phyloP scores from a whole-genome alignment of 1,140 invertebrate genomes.

The Andricus grossulariae region DNA sequence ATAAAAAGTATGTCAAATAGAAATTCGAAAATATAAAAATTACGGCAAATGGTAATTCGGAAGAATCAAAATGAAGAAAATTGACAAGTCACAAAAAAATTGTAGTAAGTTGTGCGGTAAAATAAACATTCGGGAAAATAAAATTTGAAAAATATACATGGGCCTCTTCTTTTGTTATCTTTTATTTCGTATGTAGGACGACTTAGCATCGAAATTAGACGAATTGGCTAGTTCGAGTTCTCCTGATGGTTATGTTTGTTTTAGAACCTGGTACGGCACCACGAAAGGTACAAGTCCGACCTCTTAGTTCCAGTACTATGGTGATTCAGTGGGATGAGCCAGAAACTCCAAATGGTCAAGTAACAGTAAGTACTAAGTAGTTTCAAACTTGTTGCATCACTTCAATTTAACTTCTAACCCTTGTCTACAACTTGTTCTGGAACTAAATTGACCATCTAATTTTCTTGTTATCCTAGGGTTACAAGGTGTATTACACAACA shows the following conservation, averaged over 20 bases:
- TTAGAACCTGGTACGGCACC: slow-evolving; percentile 96
- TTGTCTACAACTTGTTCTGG: background rate
- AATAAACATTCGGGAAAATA: no score
- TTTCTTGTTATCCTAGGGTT: slow-evolving; percentile 82
- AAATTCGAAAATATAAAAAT: no score
- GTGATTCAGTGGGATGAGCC: slow-evolving; percentile 98
- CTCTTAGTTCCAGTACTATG: slow-evolving; percentile 95
- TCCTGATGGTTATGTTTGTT: slow-evolving; percentile 48
- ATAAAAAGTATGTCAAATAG: no score
- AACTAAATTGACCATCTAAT: background rate
- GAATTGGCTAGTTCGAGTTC: background rate
- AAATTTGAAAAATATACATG: background rate
- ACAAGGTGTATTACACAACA: slow-evolving; percentile 97
- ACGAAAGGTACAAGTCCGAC: slow-evolving; percentile 92
- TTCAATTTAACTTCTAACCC: slow-evolving; percentile 36
- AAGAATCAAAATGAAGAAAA: no score
- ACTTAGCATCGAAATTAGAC: background rate
- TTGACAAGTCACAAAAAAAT: no score
- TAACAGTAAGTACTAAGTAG: slow-evolving; percentile 82
- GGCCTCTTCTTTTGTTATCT: background rate
- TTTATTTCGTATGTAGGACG: slow-evolving; percentile 26
- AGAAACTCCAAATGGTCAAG: slow-evolving; percentile 96
- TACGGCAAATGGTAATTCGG: no score
- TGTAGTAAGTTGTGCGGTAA: no score
- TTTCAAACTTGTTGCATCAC: slow-evolving; percentile 7